Conservation (phyloP, 2,113 vertebrate species). For the Nibea coibor region DNA sequence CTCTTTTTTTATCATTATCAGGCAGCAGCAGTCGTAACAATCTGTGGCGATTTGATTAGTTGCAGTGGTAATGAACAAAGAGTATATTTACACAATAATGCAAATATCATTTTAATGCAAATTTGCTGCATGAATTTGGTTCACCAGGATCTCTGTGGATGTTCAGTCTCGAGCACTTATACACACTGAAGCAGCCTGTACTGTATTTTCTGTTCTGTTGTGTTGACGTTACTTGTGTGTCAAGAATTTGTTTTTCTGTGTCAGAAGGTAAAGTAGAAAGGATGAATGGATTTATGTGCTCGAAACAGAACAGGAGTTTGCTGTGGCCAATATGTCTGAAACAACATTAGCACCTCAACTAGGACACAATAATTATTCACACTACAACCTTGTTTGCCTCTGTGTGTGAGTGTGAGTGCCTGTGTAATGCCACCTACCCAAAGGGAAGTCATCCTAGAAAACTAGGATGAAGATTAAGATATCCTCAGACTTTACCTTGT, state of each 20-base stretch:
- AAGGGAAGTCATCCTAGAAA: constrained; percentile 70
- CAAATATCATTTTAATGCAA: constrained; percentile 42
- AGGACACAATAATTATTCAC: constrained; percentile 66
- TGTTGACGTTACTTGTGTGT: neutral
- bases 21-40: constrained; percentile 14
- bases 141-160: constrained; percentile 15
- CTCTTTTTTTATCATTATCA: constrained; percentile 5
- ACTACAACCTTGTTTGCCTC: constrained; percentile 39
- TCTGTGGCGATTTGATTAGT: constrained; percentile 34
- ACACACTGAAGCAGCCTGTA: constrained; percentile 3
- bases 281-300: neutral
- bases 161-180: neutral
- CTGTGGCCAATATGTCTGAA: constrained; percentile 14
- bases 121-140: constrained; percentile 22
- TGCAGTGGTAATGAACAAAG: constrained; percentile 28
- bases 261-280: neutral
- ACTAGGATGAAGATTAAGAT: constrained; percentile 75
- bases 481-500: constrained; percentile 74
- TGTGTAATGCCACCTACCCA: constrained; percentile 48
- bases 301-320: neutral
- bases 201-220: constrained; percentile 10
- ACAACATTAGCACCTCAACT: constrained; percentile 39
- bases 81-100: constrained; percentile 40
- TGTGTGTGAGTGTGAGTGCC: neutral
- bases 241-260: neutral